phyloP scores from a whole-genome alignment of 2,797 vertebrate species.

The Aplochiton taeniatus region DNA sequence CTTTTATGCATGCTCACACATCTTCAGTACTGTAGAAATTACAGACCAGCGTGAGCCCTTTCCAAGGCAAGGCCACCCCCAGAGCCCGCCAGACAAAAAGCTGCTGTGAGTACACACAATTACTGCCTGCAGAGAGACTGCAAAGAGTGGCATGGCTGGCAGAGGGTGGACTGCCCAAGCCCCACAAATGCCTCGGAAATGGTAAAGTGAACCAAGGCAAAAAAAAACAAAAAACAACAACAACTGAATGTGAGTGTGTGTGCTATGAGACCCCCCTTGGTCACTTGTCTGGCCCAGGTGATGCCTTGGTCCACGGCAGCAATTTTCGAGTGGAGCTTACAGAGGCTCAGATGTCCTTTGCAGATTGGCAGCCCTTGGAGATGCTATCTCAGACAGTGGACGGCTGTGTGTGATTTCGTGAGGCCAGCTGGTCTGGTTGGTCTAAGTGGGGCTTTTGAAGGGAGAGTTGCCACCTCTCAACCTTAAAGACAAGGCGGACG shows the following conservation, averaged over 20 bases:
- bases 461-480: constrained; percentile 49
- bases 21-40: constrained; percentile 26
- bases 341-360: constrained; percentile 68
- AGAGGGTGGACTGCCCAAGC: constrained; percentile 26
- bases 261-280: constrained; percentile 43
- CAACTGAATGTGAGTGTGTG: constrained; percentile 6
- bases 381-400: constrained; percentile 65
- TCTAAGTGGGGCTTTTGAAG: constrained; percentile 52
- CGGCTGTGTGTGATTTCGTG: constrained; percentile 48
- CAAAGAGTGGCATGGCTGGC: constrained; percentile 38
- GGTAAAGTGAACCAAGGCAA: constrained; percentile 23
- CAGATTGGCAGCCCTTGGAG: constrained; percentile 57
- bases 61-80: constrained; percentile 38
- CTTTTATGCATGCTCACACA: too few relatives aligned
- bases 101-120: constrained; percentile 63
- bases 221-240: constrained; percentile 11
- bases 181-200: not conserved
- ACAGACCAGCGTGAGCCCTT: constrained; percentile 43
- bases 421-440: constrained; percentile 29
- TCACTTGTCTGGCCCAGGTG: constrained; percentile 51
- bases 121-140: constrained; percentile 55
- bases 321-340: constrained; percentile 61
- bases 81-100: constrained; percentile 48
- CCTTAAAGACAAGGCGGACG: constrained; percentile 42
- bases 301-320: constrained; percentile 59